phyloP scores from a whole-genome alignment of 2,888 invertebrate species.

The Drosophila pegasa region DNA sequence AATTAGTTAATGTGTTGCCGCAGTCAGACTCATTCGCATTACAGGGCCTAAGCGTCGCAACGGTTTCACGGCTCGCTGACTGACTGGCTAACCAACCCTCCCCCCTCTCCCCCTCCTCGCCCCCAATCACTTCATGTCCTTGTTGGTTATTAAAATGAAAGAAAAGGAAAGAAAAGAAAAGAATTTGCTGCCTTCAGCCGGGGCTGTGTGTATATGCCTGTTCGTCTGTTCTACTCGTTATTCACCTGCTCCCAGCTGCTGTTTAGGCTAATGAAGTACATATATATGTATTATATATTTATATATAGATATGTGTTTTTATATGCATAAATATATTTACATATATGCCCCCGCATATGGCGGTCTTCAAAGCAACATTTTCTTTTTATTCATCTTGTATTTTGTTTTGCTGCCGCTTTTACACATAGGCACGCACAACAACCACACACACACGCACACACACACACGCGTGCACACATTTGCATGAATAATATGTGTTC shows the following conservation, averaged over 20 bases:
- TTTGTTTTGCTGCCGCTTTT: slow-evolving; percentile 47
- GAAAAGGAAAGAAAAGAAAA: slow-evolving; percentile 7
- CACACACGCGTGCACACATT: slow-evolving; percentile 27
- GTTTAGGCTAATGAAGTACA: slow-evolving; percentile 71
- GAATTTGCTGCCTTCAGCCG: slow-evolving; percentile 20
- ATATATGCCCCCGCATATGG: slow-evolving; percentile 43
- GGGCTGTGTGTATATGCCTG: slow-evolving; percentile 10
- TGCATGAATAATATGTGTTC: slow-evolving; percentile 53
- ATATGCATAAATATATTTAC: no score
- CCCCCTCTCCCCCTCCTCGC: no score
- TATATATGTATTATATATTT: slow-evolving; percentile 6
- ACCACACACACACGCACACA: slow-evolving; percentile 16
- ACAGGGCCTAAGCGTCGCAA: slow-evolving; percentile 40
- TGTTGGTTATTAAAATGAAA: slow-evolving; percentile 22
- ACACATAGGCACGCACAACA: slow-evolving; percentile 51
- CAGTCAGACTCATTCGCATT: slow-evolving; percentile 57
- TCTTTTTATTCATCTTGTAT: slow-evolving; percentile 34
- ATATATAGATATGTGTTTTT: neutral
- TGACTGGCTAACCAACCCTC: neutral
- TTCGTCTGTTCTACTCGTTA: slow-evolving; percentile 46
- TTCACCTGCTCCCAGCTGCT: slow-evolving; percentile 45
- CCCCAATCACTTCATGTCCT: neutral
- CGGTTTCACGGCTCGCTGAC: slow-evolving; percentile 11
- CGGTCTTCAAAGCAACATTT: slow-evolving; percentile 57
- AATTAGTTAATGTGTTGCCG: slow-evolving; percentile 72